Percentiles rank a stretch among this genome's conserved stretches.
Evolutionary conservation across 2,113 vertebrate species (phyloP).

Genomic region (Nestor notabilis): DNA sequence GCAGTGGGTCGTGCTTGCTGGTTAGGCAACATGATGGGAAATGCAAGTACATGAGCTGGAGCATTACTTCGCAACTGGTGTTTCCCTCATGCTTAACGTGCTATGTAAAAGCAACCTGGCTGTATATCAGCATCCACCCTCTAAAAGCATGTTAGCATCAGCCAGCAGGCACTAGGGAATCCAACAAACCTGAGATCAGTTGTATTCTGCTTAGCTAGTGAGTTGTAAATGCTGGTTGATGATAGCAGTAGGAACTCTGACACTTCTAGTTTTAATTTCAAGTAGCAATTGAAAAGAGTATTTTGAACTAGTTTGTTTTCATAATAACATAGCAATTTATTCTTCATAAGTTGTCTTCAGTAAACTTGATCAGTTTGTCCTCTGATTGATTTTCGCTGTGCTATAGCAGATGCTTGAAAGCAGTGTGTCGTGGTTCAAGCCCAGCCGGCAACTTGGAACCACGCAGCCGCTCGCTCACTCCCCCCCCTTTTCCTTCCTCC

Average conservation of each 20-base stretch:
- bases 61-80: not conserved
- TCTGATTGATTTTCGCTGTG: not conserved
- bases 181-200: not conserved
- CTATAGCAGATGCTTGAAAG: not conserved
- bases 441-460: too few species aligned
- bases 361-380: not conserved
- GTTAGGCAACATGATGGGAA: not conserved
- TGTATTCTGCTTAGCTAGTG: not conserved
- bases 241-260: not conserved
- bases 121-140: not conserved
- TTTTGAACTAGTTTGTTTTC: not conserved
- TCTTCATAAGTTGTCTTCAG: not conserved
- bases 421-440: too few species aligned
- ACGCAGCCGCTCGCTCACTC: too few species aligned
- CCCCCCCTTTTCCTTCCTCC: too few species aligned
- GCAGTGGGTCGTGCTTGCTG: not conserved
- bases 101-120: not conserved
- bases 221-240: not conserved
- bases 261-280: not conserved
- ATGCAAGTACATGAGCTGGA: not conserved
- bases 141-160: not conserved
- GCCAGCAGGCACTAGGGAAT: not conserved
- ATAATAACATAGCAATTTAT: not conserved
- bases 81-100: fast-evolving
- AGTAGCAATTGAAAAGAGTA: not conserved